Base-by-base conservation (phyloP, 2,113 vertebrate species). In the Paracanthobrama guichenoti region DNA sequence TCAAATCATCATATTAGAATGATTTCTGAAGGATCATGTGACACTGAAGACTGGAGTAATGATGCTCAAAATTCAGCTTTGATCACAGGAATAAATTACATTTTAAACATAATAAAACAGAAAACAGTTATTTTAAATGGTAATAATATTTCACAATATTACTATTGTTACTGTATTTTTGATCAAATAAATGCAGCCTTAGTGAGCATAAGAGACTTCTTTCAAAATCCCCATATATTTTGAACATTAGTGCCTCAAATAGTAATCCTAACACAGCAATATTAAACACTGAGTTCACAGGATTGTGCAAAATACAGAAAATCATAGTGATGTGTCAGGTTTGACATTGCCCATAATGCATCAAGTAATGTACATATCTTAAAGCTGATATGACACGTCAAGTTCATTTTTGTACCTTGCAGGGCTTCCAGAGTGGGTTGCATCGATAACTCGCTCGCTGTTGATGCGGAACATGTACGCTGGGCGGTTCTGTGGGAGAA, bases 401-500 rank as follows among this genome's bases (percentile, higher is more conserved):
- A 87, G 62, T 64, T 85, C 0, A 75, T 72, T 84, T 28, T 89
- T 90, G 4, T 94, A 98, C 97, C 97, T 96, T 89, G 97, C 97
- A 0, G 97, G 95, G 81, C 97, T 97, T 91, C 97, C 97, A 0
- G 96, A 97, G 72, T 94, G 90, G 0, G 96, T 97, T 79, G 97
- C 97, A 88, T 99, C 97, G 42, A 99, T 98, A 85, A 99, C 95
- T 79, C 97, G 97, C 76, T 98, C 97, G 28, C 96, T 96, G 93
- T 97, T 96, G 85, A 99, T 97, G 88, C 97, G 96, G 93, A 99
- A 99, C 98, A 99, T 99, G 91, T 98, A 99, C 88, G 96, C 96
- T 9, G 95, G 94, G 0, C 96, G 96, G 90, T 99, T 99, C 98
- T 99, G 90, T 20, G 72, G 77, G 60, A 66, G 12, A 71, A 77